These are phyloP conservation scores for Serranus cabrilla DNA, from an alignment of 2,797 vertebrate species.

Conservation along the genomic window DNA sequence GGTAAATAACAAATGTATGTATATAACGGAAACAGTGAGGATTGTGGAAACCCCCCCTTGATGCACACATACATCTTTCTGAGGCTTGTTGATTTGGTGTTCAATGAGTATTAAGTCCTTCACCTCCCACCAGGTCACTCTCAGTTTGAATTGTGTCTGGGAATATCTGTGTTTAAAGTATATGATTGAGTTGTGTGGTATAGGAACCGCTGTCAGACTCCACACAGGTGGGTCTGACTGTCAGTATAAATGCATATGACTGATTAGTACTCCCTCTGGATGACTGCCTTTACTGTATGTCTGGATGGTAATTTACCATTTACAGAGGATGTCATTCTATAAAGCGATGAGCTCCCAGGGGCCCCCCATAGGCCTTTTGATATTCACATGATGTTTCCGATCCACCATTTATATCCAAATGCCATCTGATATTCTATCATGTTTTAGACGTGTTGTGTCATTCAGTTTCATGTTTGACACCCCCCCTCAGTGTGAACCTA, in stretches of 20 bases:
- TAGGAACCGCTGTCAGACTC: neutral
- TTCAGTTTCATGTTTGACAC: conserved; percentile 67
- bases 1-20: too few species aligned
- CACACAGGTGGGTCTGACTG: conserved; percentile 1
- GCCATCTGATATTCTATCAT: conserved; percentile 50
- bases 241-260: conserved; percentile 40
- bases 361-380: conserved; percentile 64
- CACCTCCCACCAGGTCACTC: neutral
- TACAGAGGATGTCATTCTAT: conserved; percentile 43
- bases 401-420: conserved; percentile 55
- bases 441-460: conserved; percentile 55
- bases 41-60: neutral
- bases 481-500: conserved; percentile 27
- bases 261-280: conserved; percentile 39
- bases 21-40: neutral
- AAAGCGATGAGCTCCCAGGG: conserved; percentile 43
- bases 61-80: neutral
- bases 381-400: conserved; percentile 57
- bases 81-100: neutral
- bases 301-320: conserved; percentile 26
- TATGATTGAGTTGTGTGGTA: conserved; percentile 1
- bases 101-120: neutral
- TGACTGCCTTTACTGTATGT: conserved; percentile 14
- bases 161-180: neutral
- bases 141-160: conserved; percentile 5